Evolutionary conservation across 2,888 invertebrate genomes (phyloP), one percentile per base, ranked within the genome.

Genomic region (Euzetes globulus): DNA sequence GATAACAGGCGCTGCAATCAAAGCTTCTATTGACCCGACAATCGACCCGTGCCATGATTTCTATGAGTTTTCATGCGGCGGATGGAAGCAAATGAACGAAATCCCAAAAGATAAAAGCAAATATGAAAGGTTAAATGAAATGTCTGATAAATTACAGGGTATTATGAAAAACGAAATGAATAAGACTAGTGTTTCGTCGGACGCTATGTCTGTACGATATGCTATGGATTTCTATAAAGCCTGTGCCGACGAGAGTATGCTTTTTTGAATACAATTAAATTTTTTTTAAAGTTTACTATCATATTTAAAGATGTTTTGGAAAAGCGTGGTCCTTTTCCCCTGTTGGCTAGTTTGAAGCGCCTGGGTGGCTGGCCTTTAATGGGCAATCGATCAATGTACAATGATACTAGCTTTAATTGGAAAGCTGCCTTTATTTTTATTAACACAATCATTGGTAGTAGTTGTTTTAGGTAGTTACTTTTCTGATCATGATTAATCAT

Each of bases 21-120:
- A 9, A 15, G 55, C 50, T 29, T n/a, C 55, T 11, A 1, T 75
- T 0, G 58, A 75, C 29, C 9, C 19, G 19, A 17, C 71, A 13
- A 27, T 58, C 15, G 37, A 75, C 27, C 75, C 75, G 41, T 75
- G 75, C 71, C 60, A 71, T 45, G 72, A 72, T 29, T 75, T 75
- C 47, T 71, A 75, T 50, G 63, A 47, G 29, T 75, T 72, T 25
- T 37, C 72, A 1, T 75, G 75, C 25, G 75, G 75, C 19, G 75
- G 75, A 41, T 75, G 58, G 52, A 25, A 41, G 9, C 15, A 47
- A n/a, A 15, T 29, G 15, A 72, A 75, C 50, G 41, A 27, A 7
- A 72, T 75, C 5, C 75, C 75, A 3, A 58, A 47, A 15, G 47
- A 65, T 29, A 72, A 55, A 60, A 25, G 45, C 1, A 9, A 17